phyloP scores from a whole-genome alignment of 2,797 vertebrate species.

The Petrocephalus sullivani region DNA sequence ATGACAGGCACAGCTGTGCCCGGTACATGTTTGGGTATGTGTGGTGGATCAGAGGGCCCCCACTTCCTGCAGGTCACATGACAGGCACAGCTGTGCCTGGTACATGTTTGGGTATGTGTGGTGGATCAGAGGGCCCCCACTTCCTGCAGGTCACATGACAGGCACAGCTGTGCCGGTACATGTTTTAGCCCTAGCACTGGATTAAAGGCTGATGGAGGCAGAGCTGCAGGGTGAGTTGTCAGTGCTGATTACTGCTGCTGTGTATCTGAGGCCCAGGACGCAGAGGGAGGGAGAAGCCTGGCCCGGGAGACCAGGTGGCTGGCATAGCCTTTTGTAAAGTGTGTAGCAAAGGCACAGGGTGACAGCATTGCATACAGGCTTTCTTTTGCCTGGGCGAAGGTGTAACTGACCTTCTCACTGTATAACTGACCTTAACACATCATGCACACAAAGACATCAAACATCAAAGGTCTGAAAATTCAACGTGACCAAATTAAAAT shows the following conservation, averaged over 20 bases:
- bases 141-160: neutral
- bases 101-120: neutral
- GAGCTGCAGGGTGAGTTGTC: neutral
- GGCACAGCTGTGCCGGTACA: neutral
- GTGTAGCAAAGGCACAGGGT: neutral
- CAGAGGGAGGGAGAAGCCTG: neutral
- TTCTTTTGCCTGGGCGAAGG: neutral
- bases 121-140: neutral
- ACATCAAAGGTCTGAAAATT: too few species aligned
- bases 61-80: neutral
- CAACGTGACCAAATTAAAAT: neutral
- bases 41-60: neutral
- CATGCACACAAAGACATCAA: neutral
- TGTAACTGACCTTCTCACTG: neutral
- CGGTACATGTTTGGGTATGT: neutral
- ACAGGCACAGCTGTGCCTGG: neutral
- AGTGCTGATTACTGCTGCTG: neutral
- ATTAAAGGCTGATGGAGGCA: neutral
- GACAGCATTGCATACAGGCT: neutral
- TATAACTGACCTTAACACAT: neutral
- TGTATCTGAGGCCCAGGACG: neutral
- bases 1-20: neutral
- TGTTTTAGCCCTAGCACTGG: neutral
- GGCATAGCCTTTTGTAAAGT: neutral
- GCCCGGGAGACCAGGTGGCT: neutral